phyloP scores from a whole-genome alignment of 2,797 vertebrate genomes.

The Danio tinwini region DNA sequence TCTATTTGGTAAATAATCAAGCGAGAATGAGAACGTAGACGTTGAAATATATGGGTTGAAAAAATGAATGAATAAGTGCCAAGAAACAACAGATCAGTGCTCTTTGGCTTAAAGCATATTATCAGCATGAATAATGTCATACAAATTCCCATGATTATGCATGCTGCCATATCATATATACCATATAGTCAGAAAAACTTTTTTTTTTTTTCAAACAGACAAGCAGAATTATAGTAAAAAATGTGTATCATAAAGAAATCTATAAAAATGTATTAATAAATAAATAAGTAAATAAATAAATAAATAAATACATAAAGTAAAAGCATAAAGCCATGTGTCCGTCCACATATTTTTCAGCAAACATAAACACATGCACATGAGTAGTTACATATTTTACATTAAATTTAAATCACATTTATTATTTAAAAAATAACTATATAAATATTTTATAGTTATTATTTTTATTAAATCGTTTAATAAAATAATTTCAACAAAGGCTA shows the following conservation, averaged over 20 bases:
- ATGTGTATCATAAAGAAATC: no score
- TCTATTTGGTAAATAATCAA: constrained; percentile 17
- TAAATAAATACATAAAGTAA: no score
- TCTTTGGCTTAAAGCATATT: background rate
- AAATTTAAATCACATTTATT: no score
- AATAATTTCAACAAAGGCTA: no score
- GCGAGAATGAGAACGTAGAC: background rate
- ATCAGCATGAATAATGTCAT: background rate
- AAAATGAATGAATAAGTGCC: background rate
- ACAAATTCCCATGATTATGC: background rate
- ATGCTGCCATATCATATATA: background rate
- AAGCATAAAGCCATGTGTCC: no score
- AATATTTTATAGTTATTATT: no score
- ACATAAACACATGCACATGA: background rate
- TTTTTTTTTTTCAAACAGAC: background rate
- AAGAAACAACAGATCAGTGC: background rate
- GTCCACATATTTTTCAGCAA: background rate
- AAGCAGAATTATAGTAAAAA: background rate
- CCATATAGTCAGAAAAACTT: background rate
- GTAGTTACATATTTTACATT: no score
- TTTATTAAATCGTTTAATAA: no score
- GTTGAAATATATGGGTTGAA: background rate
- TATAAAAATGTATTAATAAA: no score
- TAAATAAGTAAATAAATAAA: no score
- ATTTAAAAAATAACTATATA: no score